Evolutionary conservation across 2,888 invertebrate genomes (phyloP).

Genomic region (Trachelus troglodyta): DNA sequence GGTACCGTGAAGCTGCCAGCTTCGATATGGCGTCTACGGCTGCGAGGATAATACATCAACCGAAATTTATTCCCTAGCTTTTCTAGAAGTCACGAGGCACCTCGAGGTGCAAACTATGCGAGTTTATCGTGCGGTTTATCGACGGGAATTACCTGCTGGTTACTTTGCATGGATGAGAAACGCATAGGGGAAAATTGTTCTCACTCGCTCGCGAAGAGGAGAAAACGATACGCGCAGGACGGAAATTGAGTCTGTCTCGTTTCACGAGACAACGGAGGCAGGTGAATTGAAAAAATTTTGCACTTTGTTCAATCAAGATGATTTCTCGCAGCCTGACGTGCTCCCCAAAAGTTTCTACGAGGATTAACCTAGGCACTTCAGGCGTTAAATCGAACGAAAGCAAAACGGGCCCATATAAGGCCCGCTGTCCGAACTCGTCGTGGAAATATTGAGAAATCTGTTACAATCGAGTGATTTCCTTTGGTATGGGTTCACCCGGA

Average conservation of each 20-base stretch:
- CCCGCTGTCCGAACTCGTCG: neutral
- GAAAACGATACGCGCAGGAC: neutral
- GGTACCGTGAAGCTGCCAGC: neutral
- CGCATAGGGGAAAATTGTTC: neutral
- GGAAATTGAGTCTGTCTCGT: neutral
- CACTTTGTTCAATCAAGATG: neutral
- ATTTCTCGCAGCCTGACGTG: neutral
- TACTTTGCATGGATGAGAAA: neutral
- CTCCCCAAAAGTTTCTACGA: neutral
- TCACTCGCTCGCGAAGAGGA: neutral
- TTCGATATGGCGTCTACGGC: neutral
- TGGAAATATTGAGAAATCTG: constrained; percentile 51
- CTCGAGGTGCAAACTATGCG: constrained; percentile 15
- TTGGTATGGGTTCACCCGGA: constrained; percentile 14
- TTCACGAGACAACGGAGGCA: neutral
- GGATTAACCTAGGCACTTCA: neutral
- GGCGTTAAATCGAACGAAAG: constrained; percentile 6
- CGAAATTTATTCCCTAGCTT: constrained; percentile 30
- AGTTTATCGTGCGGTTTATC: constrained; percentile 31
- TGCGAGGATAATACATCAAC: constrained; percentile 25
- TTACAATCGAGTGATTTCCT: constrained; percentile 28
- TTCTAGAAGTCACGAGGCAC: constrained; percentile 29
- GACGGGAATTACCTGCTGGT: constrained; percentile 4
- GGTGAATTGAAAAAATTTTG: neutral
- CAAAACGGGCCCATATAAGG: constrained; percentile 18